Evolutionary conservation across 2,113 vertebrate genomes (phyloP).

Genomic region (Scomber japonicus): DNA sequence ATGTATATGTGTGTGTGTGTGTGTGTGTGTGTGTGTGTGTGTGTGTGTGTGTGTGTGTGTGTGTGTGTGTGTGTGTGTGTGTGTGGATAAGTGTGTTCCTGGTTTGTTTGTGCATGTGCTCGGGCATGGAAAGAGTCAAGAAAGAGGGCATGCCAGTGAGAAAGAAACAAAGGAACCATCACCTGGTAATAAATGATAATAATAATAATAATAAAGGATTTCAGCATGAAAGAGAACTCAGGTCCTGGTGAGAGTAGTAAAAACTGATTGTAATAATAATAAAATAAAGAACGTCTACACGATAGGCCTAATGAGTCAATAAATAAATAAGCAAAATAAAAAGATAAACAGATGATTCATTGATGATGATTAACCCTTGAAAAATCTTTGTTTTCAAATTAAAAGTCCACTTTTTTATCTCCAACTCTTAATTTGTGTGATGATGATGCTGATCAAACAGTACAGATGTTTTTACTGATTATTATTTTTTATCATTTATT

Average conservation of each 20-base stretch:
- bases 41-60: too few relatives aligned
- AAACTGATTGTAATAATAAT: too few relatives aligned
- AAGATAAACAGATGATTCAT: too few relatives aligned
- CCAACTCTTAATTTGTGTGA: too few relatives aligned
- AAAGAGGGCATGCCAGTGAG: background rate
- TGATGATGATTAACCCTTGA: background rate
- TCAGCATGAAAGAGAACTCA: too few relatives aligned
- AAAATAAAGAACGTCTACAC: too few relatives aligned
- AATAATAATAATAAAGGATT: too few relatives aligned
- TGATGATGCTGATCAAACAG: slow-evolving; percentile 1
- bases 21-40: slow-evolving; percentile 3
- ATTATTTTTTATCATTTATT: background rate
- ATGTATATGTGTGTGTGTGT: slow-evolving; percentile 27
- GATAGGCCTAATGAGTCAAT: too few relatives aligned
- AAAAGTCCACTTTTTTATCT: background rate
- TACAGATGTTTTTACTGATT: background rate
- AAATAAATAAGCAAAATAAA: too few relatives aligned
- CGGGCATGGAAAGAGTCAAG: slow-evolving; percentile 1
- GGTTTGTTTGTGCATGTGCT: background rate
- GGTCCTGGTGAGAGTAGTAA: too few relatives aligned
- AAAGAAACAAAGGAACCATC: background rate
- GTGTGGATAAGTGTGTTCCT: slow-evolving; percentile 11
- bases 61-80: background rate
- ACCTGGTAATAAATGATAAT: background rate
- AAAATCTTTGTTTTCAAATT: background rate